Percentiles rank a stretch among this genome's conserved stretches.
Conservation (phyloP, 2,797 vertebrate genomes). For the Galaxias olidus region DNA sequence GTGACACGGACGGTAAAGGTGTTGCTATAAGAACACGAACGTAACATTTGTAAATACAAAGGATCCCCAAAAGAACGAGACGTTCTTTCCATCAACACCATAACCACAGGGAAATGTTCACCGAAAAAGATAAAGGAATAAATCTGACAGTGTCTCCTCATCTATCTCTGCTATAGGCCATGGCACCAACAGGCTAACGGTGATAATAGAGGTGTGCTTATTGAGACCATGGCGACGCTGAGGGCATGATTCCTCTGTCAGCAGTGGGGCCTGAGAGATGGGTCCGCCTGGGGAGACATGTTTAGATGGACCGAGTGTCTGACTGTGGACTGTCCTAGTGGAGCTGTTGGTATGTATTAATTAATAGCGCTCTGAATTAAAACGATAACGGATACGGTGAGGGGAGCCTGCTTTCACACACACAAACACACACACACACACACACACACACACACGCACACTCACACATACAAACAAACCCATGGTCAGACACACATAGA, state of each 20-base stretch:
- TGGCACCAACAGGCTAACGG: slow-evolving; percentile 38
- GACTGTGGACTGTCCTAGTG: no score
- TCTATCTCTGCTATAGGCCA: background rate
- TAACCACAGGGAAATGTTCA: no score
- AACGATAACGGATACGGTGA: slow-evolving; percentile 61
- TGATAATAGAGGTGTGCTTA: no score
- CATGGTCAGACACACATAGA: background rate
- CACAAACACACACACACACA: background rate
- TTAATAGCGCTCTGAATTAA: slow-evolving; percentile 62
- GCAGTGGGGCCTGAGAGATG: slow-evolving; percentile 32
- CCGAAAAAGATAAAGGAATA: background rate
- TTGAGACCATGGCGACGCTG: slow-evolving; percentile 22
- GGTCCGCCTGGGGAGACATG: slow-evolving; percentile 52
- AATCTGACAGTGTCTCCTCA: slow-evolving; percentile 14
- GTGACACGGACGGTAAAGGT: no score
- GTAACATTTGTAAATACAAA: no score
- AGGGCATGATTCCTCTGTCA: slow-evolving; percentile 64
- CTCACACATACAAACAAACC: background rate
- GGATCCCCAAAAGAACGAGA: no score
- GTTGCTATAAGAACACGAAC: no score
- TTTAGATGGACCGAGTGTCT: slow-evolving; percentile 8
- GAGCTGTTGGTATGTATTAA: slow-evolving; percentile 65
- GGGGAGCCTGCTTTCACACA: slow-evolving; percentile 33
- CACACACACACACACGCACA: background rate
- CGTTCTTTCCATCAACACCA: no score